These are phyloP conservation scores for Nemapogon koenigi DNA, from an alignment of 2,888 invertebrate genomes.

Conservation along the genomic window DNA sequence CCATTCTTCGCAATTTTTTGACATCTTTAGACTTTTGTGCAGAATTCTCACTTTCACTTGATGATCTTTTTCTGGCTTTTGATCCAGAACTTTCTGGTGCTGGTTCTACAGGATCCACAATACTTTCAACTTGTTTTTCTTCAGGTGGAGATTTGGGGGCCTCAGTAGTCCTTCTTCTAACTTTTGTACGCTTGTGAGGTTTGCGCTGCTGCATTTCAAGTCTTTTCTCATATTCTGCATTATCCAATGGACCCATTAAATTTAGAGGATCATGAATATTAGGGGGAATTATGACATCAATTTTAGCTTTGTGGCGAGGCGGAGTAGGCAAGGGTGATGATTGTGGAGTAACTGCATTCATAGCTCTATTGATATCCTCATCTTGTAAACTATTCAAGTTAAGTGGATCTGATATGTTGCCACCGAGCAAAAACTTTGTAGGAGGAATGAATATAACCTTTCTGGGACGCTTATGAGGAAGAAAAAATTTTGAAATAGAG, in stretches of 20 bases:
- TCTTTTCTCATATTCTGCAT: conserved; percentile 83
- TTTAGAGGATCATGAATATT: conserved; percentile 93
- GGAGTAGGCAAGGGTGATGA: conserved; percentile 90
- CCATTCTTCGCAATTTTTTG: conserved; percentile 70
- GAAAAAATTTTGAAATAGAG: conserved; percentile 74
- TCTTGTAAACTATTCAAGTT: conserved; percentile 91
- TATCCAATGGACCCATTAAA: conserved; percentile 79
- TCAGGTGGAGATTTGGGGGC: conserved; percentile 32
- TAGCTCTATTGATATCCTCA: conserved; percentile 77
- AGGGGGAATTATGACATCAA: conserved; percentile 91
- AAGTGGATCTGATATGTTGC: conserved; percentile 93
- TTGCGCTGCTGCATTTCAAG: conserved; percentile 70
- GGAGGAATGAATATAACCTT: conserved; percentile 84
- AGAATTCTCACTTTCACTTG: conserved; percentile 62
- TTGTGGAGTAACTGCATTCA: conserved; percentile 91
- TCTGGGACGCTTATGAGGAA: conserved; percentile 75
- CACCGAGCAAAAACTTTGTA: conserved; percentile 92
- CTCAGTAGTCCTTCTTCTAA: conserved; percentile 53
- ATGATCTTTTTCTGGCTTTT: conserved; percentile 52
- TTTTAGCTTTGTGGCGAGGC: conserved; percentile 77
- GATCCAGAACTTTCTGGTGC: conserved; percentile 22
- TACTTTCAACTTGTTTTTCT: conserved; percentile 31
- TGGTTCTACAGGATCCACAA: conserved; percentile 32
- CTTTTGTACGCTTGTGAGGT: conserved; percentile 73
- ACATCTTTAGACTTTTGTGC: conserved; percentile 58